Base-by-base conservation (phyloP, 2,888 invertebrate genomes). In the Pediacus dermestoides region DNA sequence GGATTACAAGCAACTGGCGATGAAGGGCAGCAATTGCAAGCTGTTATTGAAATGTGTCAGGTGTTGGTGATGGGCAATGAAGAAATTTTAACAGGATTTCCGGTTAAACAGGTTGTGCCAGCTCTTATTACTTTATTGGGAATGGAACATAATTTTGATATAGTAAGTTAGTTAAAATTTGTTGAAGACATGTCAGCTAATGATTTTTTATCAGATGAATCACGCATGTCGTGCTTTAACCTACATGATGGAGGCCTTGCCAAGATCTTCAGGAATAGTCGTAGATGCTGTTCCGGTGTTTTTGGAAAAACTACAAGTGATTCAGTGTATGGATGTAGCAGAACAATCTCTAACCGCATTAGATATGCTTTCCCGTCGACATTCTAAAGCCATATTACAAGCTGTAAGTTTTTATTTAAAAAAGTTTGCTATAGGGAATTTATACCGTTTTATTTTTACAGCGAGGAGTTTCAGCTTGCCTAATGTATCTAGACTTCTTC, bases 251-350 rank as follows among this genome's bases (percentile, higher is more conserved):
- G 99, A 99, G 70, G 95, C 97, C 1, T 68, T 99, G 52, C 99
- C 99, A 0, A 81, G 99, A 41, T 95, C 96, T 21, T 93, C 95
- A 31, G 87, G 89, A 12, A 89, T 96, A 2, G 94, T 99, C 6
- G 91, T 95, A 2, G 91, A 97, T 60, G 96, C 96, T 2, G 92
- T 99, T 40, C 97, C 99, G 1, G 90, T 92, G 1, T 94, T 99
- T 72, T 74, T 99, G 37, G 94, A 96, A 71, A 99, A 94, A 72
- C 75, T 97, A 39, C 94, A 96, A 73, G 89, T 92, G 13, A 99
- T 97, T 58, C 96, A 96, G 55, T 99, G 97, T 68, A 97, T 99
- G 92, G 99, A 99, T 72, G 97, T 99, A 11, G 99, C 99, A 2
- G 99, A 99, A 69, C 97, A 99, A 73, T 91, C 94, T 52, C 77